phyloP scores from a whole-genome alignment of 2,797 vertebrate species.

The Picus viridis region DNA sequence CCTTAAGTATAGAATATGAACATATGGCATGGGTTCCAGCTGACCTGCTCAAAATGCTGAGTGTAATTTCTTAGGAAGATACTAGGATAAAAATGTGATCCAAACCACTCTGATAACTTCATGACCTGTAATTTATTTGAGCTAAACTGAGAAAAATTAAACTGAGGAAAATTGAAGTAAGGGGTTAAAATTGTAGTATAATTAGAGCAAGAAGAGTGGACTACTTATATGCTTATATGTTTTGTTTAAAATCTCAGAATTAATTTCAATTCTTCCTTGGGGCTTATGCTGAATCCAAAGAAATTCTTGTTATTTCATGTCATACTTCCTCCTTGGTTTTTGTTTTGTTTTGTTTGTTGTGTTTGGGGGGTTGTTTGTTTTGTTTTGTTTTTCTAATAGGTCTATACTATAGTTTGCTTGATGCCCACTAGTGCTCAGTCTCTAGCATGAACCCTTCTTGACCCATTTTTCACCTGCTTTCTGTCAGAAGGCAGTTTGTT shows the following conservation, averaged over 20 bases:
- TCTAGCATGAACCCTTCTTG: not conserved
- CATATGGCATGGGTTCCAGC: not conserved
- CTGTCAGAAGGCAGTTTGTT: not conserved
- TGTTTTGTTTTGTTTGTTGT: no score
- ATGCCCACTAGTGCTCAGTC: not conserved
- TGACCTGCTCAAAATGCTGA: not conserved
- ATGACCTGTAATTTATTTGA: not conserved
- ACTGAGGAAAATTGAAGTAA: not conserved
- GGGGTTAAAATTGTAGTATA: not conserved
- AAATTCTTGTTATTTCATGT: not conserved
- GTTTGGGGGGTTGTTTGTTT: no score
- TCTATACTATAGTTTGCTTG: not conserved
- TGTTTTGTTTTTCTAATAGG: not conserved
- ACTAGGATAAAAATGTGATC: not conserved
- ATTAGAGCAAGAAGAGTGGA: not conserved
- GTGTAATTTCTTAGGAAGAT: not conserved
- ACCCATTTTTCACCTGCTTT: not conserved
- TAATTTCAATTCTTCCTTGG: not conserved
- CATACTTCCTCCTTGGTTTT: not conserved
- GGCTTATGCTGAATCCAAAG: not conserved
- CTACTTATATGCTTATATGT: not conserved
- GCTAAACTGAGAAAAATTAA: not conserved
- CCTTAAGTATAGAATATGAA: rapidly evolving
- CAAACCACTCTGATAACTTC: not conserved
- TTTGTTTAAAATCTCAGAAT: not conserved